Base-by-base conservation (phyloP, 2,797 vertebrate genomes). In the Choloepus didactylus region DNA sequence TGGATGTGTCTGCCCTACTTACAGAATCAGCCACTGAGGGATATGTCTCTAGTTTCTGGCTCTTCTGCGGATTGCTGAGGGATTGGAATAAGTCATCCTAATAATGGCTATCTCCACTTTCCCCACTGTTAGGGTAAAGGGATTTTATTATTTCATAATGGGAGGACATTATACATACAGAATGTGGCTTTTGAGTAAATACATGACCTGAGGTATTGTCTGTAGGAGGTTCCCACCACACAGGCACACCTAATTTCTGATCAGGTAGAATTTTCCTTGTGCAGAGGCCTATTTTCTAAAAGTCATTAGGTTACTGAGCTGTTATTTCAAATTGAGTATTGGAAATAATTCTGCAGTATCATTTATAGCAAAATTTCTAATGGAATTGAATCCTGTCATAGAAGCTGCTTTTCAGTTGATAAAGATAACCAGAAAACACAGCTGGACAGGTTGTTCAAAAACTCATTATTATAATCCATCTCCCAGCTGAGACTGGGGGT, bases 261-360 rank as follows among this genome's bases (percentile, higher is more conserved):
- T 77, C 89, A 76, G 29, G 60, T 72, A 44, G 75, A 91, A 82
- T 83, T 91, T 81, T 93, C 60, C 72, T 73, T n/a, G 27, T 38
- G 35, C 75, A 75, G 49, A 86, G 46, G 25, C n/a, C 49, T 93
- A n/a, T 75, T 97, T 96, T 95, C 95, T 80, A 72, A 67, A 92
- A 88, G 91, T 90, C 87, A 51, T 64, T 84, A 73, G 93, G 89
- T 96, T 67, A 93, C 89, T 60, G 84, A 94, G 70, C 79, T 64
- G 95, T 93, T 95, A 92, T 88, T 95, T 96, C 88, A 89, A 95
- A 93, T 88, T 96, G 84, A 97, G 90, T 90, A 96, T 94, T 83
- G 91, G 83, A 95, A 97, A 94, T 90, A 97, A 80, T 83, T 95
- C 87, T 90, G 69, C 81, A 79, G 81, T 87, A 49, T 96, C 96